Conservation (phyloP, 2,797 vertebrate genomes). For the Manis crassicaudata region DNA sequence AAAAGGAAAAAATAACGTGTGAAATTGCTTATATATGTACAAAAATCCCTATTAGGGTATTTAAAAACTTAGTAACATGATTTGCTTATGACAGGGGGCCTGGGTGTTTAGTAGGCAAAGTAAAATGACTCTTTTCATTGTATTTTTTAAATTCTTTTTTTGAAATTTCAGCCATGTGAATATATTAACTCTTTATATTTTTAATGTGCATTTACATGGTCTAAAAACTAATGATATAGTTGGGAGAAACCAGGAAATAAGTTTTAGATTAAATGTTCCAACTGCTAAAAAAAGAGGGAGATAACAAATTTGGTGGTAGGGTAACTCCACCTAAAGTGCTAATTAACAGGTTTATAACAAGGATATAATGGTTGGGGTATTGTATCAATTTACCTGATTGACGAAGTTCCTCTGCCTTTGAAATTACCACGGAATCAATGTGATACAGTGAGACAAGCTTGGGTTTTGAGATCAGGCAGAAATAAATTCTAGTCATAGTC, state of each 20-base stretch:
- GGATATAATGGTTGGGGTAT: not conserved
- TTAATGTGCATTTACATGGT: not conserved
- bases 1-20: not conserved
- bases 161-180: constrained; percentile 38
- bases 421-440: not conserved
- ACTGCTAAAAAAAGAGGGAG: not conserved
- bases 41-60: constrained; percentile 26
- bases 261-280: constrained; percentile 50
- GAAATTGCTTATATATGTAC: not conserved
- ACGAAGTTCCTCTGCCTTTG: not conserved
- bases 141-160: not conserved
- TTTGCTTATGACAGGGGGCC: constrained; percentile 12
- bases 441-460: not conserved
- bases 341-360: constrained; percentile 18
- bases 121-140: constrained; percentile 8
- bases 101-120: constrained; percentile 10
- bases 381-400: not conserved
- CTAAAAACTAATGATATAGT: constrained; percentile 23
- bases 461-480: constrained; percentile 9
- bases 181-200: not conserved
- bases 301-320: not conserved
- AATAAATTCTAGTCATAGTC: constrained; percentile 2
- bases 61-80: constrained; percentile 28
- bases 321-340: not conserved
- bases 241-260: not conserved